Base-by-base conservation (phyloP, 2,888 invertebrate species). In the Drosophila helvetica region DNA sequence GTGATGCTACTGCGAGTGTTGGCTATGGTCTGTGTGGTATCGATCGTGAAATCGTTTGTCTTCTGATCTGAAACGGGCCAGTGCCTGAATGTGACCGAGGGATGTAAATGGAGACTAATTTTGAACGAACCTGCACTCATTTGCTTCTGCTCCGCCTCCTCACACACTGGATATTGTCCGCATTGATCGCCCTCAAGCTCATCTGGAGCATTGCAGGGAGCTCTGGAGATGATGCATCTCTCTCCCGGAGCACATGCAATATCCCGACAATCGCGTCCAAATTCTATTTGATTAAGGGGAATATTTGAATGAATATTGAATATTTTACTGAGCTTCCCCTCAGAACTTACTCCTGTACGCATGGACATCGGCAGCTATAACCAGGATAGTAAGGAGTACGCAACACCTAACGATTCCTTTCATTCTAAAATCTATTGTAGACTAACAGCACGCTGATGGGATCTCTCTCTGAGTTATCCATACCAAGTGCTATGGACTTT, bases 21-120 rank as follows among this genome's bases (percentile, higher is more conserved):
- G 52, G 79, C 85, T 62, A 77, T 87, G 64, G 64, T 80, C 72
- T 74, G 76, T 83, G 86, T 83, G 71, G 69, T 87, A 73, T 85
- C 87, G 58, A 87, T 85, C 27, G 27, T 27, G 27, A 27, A 27
- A 27, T 7, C 27, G 27, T 27, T 27, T 7, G 27, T 27, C 27
- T 27, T 27, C 27, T 27, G 27, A 27, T 27, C 27, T 27, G 27
- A 27, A 27, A 27, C 27, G 27, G 8, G 8, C 27, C 27, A 65
- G 45, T 65, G 64, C 43, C 60, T 65, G 51, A n/a, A 47, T 48
- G 67, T 45, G 30, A 27, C 51, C 33, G 64, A 56, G 17, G 17
- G 25, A 48, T 67, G 57, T 38, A 17, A 4, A 6, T 50, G 12
- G n/a, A 5, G 42, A 12, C 6, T n/a, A 15, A 8, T 18, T 1